Evolutionary conservation across 2,797 vertebrate genomes (phyloP).

Genomic region (Jordanella pulchra): DNA sequence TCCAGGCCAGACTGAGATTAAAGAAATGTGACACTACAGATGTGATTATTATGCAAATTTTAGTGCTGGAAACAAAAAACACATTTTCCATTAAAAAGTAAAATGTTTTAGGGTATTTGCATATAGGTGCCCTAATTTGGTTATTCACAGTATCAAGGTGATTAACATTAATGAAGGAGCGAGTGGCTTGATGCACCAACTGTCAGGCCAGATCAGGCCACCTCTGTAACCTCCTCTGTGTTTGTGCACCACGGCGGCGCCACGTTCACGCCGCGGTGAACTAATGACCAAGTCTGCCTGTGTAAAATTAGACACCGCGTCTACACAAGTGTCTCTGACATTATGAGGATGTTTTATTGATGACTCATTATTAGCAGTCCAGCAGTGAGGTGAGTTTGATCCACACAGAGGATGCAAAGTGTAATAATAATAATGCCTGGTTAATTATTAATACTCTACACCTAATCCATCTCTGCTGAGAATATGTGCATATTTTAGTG

Average conservation of each 20-base stretch:
- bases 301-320: slow-evolving; percentile 80
- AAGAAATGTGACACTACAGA: slow-evolving; percentile 49
- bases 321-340: slow-evolving; percentile 79
- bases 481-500: slow-evolving; percentile 85
- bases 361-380: slow-evolving; percentile 82
- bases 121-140: slow-evolving; percentile 67
- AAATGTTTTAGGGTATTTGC: slow-evolving; percentile 74
- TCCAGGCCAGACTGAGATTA: slow-evolving; percentile 35
- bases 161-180: slow-evolving; percentile 80
- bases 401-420: slow-evolving; percentile 81
- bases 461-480: slow-evolving; percentile 80
- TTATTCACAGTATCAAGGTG: slow-evolving; percentile 60
- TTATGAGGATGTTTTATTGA: slow-evolving; percentile 87
- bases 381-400: slow-evolving; percentile 78
- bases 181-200: slow-evolving; percentile 66
- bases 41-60: slow-evolving; percentile 62
- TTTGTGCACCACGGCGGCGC: slow-evolving; percentile 56
- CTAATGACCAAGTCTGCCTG: slow-evolving; percentile 77
- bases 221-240: slow-evolving; percentile 59
- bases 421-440: slow-evolving; percentile 83
- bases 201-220: slow-evolving; percentile 77
- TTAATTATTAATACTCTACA: slow-evolving; percentile 84
- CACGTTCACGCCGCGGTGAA: slow-evolving; percentile 73
- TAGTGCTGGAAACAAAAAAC: slow-evolving; percentile 59
- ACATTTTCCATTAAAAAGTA: slow-evolving; percentile 68